Evolutionary conservation across 2,113 vertebrate species (phyloP), one percentile per base, ranked within the genome.

Genomic region (Menidia beryllina): DNA sequence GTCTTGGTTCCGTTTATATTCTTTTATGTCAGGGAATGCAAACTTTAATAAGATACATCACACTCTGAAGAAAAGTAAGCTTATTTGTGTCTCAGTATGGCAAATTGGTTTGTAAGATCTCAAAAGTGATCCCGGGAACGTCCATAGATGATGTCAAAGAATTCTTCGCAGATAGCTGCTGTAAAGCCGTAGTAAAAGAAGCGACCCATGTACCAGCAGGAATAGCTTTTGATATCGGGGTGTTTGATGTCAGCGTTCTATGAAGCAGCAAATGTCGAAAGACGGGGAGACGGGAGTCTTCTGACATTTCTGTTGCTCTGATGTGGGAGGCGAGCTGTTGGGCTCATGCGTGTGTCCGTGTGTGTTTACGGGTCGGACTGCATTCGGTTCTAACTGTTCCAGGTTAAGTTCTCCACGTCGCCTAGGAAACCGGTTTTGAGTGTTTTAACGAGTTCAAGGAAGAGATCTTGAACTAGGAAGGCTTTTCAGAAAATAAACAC

Each of bases 381-480:
- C 54, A 67, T 84, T 86, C 79, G 72, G 26, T 59, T 78, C 74
- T 61, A 53, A 69, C 67, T 69, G 71, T 84, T 78, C 66, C 70
- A 78, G 83, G 81, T 86, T 81, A 74, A 70, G 39, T 75, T 84
- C 68, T 58, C 26, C 34, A 9, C 2, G 79, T 91, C 90, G 79
- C 84, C 64, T 72, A 71, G 85, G 91, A 53, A 90, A 91, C 90
- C 83, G 15, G 43, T 82, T 83, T 72, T 75, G 72, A 87, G 84
- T 77, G 79, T 79, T 89, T 77, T 85, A 36, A 72, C 71, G 79
- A 78, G 81, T 81, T 83, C 86, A 72, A 77, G 75, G 76, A 77
- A 71, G 47, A 68, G 76, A 69, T 69, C 52, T 66, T 10, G 53
- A 81, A 76, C 2, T 63, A 55, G 51, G 21, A 65, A 70, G 59